These are phyloP conservation scores for Porites cylindrica DNA, from an alignment of 92 coral and sea anemone species.

Conservation along the genomic window DNA sequence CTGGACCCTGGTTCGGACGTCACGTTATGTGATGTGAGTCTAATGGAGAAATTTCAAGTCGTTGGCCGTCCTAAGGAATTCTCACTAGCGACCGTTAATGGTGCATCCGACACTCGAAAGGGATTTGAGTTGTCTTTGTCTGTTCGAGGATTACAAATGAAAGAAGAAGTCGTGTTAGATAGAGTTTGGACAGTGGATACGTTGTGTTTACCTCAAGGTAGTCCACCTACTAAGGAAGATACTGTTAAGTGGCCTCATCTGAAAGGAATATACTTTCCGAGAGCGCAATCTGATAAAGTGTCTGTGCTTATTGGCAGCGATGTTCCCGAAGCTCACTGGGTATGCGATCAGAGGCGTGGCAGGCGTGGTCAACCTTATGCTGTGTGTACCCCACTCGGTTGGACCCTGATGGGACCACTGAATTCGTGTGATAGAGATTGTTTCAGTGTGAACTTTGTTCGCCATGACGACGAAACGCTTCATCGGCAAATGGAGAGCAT, in stretches of 20 bases:
- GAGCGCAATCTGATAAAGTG: background rate
- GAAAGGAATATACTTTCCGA: constrained; percentile 24
- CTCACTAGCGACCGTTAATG: constrained; percentile 48
- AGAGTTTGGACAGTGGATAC: constrained; percentile 52
- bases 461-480: too few relatives aligned
- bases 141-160: background rate
- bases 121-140: constrained; percentile 22
- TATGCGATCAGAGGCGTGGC: constrained; percentile 63
- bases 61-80: constrained; percentile 17
- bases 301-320: constrained; percentile 58
- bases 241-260: constrained; percentile 50
- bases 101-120: background rate
- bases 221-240: constrained; percentile 33
- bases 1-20: constrained; percentile 40
- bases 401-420: constrained; percentile 69
- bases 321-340: constrained; percentile 71
- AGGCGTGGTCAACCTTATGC: constrained; percentile 59
- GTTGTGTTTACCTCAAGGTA: constrained; percentile 19
- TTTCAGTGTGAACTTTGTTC: too few relatives aligned
- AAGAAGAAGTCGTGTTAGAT: constrained; percentile 24
- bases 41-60: constrained; percentile 19
- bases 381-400: constrained; percentile 53
- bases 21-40: constrained; percentile 7
- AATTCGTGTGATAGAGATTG: background rate
- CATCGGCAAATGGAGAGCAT: too few relatives aligned